Evolutionary conservation across 2,797 vertebrate genomes (phyloP).

Genomic region (Cephalopachus bancanus): DNA sequence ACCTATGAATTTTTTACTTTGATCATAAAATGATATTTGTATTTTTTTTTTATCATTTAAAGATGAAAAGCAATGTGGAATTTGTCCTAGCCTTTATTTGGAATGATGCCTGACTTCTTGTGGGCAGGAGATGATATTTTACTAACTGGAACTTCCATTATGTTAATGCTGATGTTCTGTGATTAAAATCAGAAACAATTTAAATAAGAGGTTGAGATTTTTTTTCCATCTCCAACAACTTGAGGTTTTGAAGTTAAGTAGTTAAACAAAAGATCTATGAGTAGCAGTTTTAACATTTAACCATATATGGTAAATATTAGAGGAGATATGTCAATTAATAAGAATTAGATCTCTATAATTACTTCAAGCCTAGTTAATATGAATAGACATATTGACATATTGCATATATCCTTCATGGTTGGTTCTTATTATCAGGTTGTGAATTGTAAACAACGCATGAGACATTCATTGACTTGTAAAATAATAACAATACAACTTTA

Average conservation of each 20-base stretch:
- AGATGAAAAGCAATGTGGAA: neutral
- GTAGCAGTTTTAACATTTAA: neutral
- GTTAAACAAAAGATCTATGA: neutral
- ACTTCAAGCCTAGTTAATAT: neutral
- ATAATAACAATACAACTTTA: neutral
- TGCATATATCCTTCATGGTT: too few relatives aligned
- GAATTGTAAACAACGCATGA: neutral
- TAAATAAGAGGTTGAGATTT: neutral
- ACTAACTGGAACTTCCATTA: neutral
- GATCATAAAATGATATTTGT: slow-evolving; percentile 24
- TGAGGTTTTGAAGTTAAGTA: slow-evolving; percentile 42
- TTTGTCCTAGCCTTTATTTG: neutral
- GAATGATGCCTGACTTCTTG: neutral
- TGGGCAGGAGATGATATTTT: neutral
- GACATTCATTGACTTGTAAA: neutral
- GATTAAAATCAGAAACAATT: neutral
- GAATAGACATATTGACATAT: neutral
- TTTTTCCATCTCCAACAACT: slow-evolving; percentile 35
- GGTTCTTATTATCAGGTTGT: neutral
- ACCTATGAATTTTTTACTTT: neutral
- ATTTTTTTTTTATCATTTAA: neutral
- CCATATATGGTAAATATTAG: neutral
- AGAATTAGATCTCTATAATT: neutral
- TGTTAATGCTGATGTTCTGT: neutral
- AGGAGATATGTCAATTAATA: neutral